Percentiles rank a stretch among this genome's conserved stretches.
Evolutionary conservation across 2,113 vertebrate species (phyloP).

Genomic region (Hydropotes inermis): DNA sequence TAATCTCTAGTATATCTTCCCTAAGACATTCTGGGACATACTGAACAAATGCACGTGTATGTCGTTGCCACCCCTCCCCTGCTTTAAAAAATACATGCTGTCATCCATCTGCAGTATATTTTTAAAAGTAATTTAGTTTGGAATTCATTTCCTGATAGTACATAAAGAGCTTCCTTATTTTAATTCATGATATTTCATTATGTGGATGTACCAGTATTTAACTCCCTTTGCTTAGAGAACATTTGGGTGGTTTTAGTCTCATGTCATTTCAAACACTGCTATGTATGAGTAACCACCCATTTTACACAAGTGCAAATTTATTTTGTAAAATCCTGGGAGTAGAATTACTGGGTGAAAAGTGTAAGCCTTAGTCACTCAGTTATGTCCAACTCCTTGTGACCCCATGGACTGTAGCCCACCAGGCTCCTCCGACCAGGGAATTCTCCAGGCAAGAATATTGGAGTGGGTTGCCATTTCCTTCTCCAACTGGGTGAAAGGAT

Average conservation of each 20-base stretch:
- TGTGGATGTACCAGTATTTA: neutral
- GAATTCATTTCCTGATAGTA: neutral
- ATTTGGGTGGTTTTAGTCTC: neutral
- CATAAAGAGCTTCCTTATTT: neutral
- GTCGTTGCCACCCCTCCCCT: too few relatives aligned
- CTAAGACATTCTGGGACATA: neutral
- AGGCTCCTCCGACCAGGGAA: neutral
- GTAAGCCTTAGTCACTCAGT: neutral
- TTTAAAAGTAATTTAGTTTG: neutral
- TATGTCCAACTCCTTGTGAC: neutral
- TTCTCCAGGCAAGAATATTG: neutral
- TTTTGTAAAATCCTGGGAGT: neutral
- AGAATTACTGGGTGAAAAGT: neutral
- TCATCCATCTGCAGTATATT: neutral
- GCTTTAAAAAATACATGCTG: neutral
- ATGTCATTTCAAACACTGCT: neutral
- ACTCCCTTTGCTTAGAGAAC: neutral
- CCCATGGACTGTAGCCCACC: neutral
- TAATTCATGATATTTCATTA: neutral
- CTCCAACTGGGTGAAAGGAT: neutral
- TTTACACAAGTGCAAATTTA: neutral
- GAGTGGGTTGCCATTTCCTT: neutral
- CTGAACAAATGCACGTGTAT: neutral
- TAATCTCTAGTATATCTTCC: neutral
- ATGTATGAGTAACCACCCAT: neutral